A percentile compares a stretch with the other conserved stretches of the same genome.
These are phyloP conservation scores for Eledone cirrhosa DNA, from an alignment of 2,888 invertebrate species.

Conservation along the genomic window DNA sequence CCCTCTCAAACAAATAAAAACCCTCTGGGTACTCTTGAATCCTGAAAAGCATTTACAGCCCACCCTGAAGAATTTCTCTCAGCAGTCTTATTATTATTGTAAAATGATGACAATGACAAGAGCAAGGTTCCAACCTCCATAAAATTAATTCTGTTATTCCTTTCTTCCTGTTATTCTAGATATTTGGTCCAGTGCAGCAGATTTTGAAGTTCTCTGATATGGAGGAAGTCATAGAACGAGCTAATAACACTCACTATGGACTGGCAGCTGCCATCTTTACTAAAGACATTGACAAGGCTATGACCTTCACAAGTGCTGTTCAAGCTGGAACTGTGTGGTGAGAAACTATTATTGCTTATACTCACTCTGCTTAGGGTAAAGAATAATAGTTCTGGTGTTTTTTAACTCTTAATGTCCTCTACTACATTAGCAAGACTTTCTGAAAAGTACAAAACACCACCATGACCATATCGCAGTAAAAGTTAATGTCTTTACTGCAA, in stretches of 20 bases:
- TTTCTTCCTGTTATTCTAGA: constrained; percentile 70
- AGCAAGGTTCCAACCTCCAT: too few species aligned
- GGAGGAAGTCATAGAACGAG: constrained; percentile 83
- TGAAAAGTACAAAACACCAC: too few species aligned
- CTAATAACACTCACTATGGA: constrained; percentile 82
- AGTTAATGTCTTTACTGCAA: too few species aligned
- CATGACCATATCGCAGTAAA: too few species aligned
- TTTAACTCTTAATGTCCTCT: constrained; percentile 42
- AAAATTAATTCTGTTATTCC: not conserved
- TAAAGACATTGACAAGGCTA: constrained; percentile 78
- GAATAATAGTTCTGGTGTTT: not conserved
- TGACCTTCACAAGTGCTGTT: constrained; percentile 77
- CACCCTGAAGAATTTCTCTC: too few species aligned
- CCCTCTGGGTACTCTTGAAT: too few species aligned
- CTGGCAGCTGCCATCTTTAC: constrained; percentile 84
- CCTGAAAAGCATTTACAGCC: too few species aligned
- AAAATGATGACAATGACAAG: too few species aligned
- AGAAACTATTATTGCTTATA: constrained; percentile 25
- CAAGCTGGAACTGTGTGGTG: constrained; percentile 83
- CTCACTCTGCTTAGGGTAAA: not conserved
- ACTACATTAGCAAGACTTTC: too few species aligned
- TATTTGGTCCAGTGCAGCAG: constrained; percentile 87
- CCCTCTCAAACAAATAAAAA: too few species aligned
- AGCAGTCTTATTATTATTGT: too few species aligned
- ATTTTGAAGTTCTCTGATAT: constrained; percentile 82